Percentiles rank a stretch among this genome's conserved stretches.
Conservation (phyloP, 2,113 vertebrate genomes). For the Sylvietta virens region DNA sequence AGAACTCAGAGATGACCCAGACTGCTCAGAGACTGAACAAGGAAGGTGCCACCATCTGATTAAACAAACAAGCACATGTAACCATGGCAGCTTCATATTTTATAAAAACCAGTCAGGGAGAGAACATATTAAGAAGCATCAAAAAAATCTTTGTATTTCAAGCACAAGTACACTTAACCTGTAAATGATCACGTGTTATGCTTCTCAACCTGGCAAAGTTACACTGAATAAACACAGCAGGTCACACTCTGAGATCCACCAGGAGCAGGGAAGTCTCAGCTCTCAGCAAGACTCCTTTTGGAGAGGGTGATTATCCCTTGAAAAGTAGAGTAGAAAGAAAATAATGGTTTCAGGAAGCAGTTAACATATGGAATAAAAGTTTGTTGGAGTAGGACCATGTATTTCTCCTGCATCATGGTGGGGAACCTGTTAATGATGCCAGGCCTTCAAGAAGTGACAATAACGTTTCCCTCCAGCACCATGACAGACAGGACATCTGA, state of each 20-base stretch:
- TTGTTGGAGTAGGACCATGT: background rate
- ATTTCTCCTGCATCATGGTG: background rate
- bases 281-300: background rate
- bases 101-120: background rate
- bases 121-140: background rate
- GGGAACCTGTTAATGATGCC: background rate
- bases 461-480: background rate
- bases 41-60: background rate
- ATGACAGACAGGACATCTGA: fast-evolving
- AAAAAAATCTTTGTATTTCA: background rate
- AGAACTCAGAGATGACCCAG: background rate
- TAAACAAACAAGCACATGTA: background rate
- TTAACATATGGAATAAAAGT: fast-evolving
- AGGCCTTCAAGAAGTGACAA: background rate
- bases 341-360: background rate
- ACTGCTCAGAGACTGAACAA: background rate
- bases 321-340: background rate
- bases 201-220: background rate
- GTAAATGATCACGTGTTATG: background rate
- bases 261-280: background rate
- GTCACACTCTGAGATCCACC: background rate
- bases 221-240: background rate
- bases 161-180: background rate
- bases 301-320: background rate
- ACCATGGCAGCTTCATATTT: background rate